Evolutionary conservation across 2,888 invertebrate genomes (phyloP), one percentile per base, ranked within the genome.

Genomic region (Nomada ferruginata): DNA sequence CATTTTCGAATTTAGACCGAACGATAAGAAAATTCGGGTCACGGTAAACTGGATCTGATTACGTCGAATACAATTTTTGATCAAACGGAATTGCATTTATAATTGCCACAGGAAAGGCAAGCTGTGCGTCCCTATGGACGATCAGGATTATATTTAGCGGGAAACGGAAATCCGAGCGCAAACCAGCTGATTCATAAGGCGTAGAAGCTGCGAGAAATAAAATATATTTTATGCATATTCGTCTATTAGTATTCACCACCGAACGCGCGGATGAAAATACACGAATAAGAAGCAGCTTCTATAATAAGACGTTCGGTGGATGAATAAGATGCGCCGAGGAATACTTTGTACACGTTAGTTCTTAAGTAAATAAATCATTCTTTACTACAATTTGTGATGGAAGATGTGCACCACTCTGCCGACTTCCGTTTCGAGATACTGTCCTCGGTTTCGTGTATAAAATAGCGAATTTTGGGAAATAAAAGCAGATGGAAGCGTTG

Each of bases 221-320:
- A 47, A 55, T 53, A 11, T 42, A 66, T 61, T 75, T 74, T 75
- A 63, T 26, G 66, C 11, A 23, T 50, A 23, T 44, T 59, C 20
- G 9, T 57, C 15, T 59, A 65, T 84, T 84, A 29, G 76, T 84
- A 85, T 85, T 84, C 82, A 29, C 18, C 57, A 47, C 15, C 57
- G n/a, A 70, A 42, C 42, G 50, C 44, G 47, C 36, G 23, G 18
- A 26, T 52, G 55, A 53, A 65, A 69, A 82, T 26, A 53, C 29
- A 73, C 57, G 81, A 81, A 79, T 78, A 82, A 71, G 68, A 78
- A 82, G 52, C 59, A 66, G 79, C 11, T 77, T 70, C 71, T 76
- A 82, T 73, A 77, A 64, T 80, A 78, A 82, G 76, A 75, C 9
- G 20, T 70, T 63, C 47, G 26, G 59, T 52, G 18, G 53, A 68